These are phyloP conservation scores for Hydrozoanthus gracilis DNA, from an alignment of 92 coral and sea anemone species.

Conservation along the genomic window DNA sequence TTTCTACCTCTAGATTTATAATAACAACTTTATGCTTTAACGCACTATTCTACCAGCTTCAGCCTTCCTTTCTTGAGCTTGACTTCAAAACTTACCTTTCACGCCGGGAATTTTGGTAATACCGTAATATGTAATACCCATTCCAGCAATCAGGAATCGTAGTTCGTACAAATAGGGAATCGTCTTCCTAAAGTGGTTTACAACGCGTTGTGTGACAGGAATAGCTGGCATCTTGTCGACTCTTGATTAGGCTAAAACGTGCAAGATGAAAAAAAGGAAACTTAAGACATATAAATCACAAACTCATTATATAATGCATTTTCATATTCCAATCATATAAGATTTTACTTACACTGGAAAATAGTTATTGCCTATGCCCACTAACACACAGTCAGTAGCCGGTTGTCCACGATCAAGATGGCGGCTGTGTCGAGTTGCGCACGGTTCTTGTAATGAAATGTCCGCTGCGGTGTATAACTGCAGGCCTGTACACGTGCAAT, in stretches of 20 bases:
- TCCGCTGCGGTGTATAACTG: constrained; percentile 47
- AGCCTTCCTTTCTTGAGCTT: neutral
- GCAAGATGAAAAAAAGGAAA: neutral
- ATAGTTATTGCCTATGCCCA: neutral
- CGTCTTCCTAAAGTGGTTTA: constrained; percentile 65
- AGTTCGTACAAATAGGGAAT: constrained; percentile 81
- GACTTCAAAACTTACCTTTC: neutral
- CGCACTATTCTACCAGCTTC: no score
- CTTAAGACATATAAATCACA: neutral
- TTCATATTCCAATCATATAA: neutral
- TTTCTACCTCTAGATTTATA: no score
- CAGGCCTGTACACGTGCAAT: constrained; percentile 2
- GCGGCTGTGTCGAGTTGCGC: constrained; percentile 57
- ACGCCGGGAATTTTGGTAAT: constrained; percentile 69
- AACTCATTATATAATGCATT: neutral
- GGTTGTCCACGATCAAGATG: constrained; percentile 64
- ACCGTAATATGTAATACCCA: constrained; percentile 77
- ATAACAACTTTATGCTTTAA: neutral
- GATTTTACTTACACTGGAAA: constrained; percentile 3
- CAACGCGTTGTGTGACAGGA: constrained; percentile 62
- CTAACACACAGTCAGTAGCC: neutral
- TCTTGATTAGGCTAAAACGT: neutral
- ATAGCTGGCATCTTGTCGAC: constrained; percentile 67
- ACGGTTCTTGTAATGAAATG: constrained; percentile 11
- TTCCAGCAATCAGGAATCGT: constrained; percentile 83